Base-by-base conservation (phyloP, 2,113 vertebrate genomes). In the Rhinogobius similis region DNA sequence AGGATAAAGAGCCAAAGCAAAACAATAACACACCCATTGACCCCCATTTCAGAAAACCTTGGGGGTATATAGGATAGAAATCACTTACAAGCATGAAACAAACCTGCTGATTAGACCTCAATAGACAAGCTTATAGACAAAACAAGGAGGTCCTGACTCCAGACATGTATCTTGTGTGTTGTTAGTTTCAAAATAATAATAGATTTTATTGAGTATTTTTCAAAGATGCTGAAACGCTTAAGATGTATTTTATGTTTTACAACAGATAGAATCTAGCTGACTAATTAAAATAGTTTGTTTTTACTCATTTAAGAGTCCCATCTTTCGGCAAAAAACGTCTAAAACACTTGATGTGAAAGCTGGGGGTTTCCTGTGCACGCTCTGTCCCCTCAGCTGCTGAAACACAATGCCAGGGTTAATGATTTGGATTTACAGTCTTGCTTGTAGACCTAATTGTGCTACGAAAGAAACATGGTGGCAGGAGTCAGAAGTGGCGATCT, bases 1-100 rank as follows among this genome's bases (percentile, higher is more conserved):
- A 69, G 78, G 88, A 89, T 90, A 90, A 87, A 90, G 82, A 88
- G 83, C 76, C 73, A 81, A 68, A 66, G 82, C 81, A 83, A 90
- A 92, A 89, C 89, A 90, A 88, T 87, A 92, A 86, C 81, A 89
- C 86, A 86, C 82, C 86, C 86, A 85, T 82, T 90, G 86, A 91
- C 87, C 89, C 76, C 81, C 77, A 90, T 91, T 90, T 89, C 85
- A 81, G 76, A 89, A 26, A 85, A 89, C 82, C 83, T 85, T 76
- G 65, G 78, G 86, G 88, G 66, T 81, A 81, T 75, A 70, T 76
- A 68, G 71, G 75, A 82, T 50, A 10, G 78, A 84, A 85, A 86
- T 86, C 82, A 88, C 86, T 86, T 89, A 83, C 78, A 86, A 77
- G 73, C 70, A 58, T 62, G 72, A 68, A 79, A 73, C 81, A 75